Evolutionary conservation across 2,888 invertebrate genomes (phyloP).

Genomic region (Synergus itoensis): DNA sequence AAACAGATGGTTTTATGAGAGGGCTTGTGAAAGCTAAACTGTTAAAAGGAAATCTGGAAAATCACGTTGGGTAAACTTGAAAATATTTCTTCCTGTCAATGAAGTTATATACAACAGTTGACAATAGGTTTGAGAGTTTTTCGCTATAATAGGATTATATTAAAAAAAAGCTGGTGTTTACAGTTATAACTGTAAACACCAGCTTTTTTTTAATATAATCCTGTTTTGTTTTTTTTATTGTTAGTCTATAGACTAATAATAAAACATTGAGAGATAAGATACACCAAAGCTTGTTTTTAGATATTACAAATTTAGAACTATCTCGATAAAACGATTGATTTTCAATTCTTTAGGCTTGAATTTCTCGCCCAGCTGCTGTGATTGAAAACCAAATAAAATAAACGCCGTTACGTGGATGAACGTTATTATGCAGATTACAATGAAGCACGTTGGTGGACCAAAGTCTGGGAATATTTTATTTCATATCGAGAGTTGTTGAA

Average conservation of each 20-base stretch:
- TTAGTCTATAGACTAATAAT: too few species aligned
- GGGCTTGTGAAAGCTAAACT: constrained; percentile 1
- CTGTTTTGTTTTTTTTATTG: too few species aligned
- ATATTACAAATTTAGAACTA: background rate
- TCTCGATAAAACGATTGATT: constrained; percentile 4
- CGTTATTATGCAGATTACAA: constrained; percentile 4
- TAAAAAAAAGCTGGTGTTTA: background rate
- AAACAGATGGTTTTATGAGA: constrained; percentile 37
- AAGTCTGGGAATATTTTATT: constrained; percentile 33
- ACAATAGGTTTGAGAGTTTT: background rate
- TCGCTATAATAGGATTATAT: constrained; percentile 4
- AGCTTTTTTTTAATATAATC: too few species aligned
- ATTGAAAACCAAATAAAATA: background rate
- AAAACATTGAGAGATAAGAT: background rate
- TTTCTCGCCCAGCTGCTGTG: background rate
- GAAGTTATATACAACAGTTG: background rate
- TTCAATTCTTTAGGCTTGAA: background rate
- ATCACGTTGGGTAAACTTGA: constrained; percentile 10
- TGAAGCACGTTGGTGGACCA: background rate
- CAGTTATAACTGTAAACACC: too few species aligned
- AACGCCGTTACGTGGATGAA: background rate
- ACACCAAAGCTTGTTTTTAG: background rate
- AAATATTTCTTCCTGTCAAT: background rate
- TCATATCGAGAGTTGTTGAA: constrained; percentile 27
- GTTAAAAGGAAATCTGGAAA: constrained; percentile 32